These are phyloP conservation scores for Eristalis arbustorum DNA, from an alignment of 2,888 invertebrate genomes.

Conservation along the genomic window DNA sequence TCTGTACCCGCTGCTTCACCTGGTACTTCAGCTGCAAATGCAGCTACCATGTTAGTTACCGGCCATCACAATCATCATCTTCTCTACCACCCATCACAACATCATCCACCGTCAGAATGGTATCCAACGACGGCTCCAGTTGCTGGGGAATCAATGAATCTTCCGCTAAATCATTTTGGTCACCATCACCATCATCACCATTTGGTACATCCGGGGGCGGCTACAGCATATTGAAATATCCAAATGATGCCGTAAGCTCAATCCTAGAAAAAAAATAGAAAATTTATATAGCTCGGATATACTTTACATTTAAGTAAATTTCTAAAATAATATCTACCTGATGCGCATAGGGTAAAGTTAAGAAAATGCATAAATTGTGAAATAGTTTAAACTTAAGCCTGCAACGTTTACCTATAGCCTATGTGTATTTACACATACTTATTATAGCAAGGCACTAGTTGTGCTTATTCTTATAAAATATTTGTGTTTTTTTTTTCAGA, in stretches of 20 bases:
- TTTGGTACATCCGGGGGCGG: slow-evolving; percentile 86
- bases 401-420: slow-evolving; percentile 8
- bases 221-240: slow-evolving; percentile 87
- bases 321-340: slow-evolving; percentile 23
- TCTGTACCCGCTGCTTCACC: slow-evolving; percentile 73
- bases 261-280: background rate
- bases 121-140: slow-evolving; percentile 79
- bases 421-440: background rate
- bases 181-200: slow-evolving; percentile 84
- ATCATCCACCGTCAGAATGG: slow-evolving; percentile 80
- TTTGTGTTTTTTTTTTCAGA: slow-evolving; percentile 30
- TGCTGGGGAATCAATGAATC: slow-evolving; percentile 79
- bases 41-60: slow-evolving; percentile 76
- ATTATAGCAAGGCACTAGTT: slow-evolving; percentile 14
- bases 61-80: slow-evolving; percentile 79
- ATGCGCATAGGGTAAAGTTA: background rate
- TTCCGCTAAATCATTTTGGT: slow-evolving; percentile 81
- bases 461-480: slow-evolving; percentile 24
- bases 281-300: slow-evolving; percentile 5
- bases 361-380: background rate
- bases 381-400: slow-evolving; percentile 6
- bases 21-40: slow-evolving; percentile 74
- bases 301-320: background rate
- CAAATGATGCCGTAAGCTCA: slow-evolving; percentile 15
- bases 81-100: slow-evolving; percentile 79